Evolutionary conservation across 1,140 invertebrate genomes (phyloP), one percentile per base, ranked within the genome.

Genomic region (Drosophila rhopaloa): DNA sequence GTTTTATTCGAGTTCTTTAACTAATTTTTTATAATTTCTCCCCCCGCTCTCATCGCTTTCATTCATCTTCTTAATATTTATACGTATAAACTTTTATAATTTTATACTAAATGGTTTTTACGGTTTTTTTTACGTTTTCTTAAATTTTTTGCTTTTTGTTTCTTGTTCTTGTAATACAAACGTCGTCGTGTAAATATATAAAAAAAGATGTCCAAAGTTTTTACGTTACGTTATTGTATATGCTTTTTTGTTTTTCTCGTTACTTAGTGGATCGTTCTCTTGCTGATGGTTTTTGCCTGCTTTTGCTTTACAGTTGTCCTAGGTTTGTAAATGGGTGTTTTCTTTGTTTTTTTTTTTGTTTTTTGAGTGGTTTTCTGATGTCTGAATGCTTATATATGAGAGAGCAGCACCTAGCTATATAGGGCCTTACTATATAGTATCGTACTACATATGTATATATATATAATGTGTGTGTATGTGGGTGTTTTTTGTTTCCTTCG

Each of bases 71-170:
- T 67, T 79, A 79, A 79, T 79, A 79, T 88, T 89, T 89, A 89
- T 89, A 89, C 66, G 84, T 89, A 89, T 89, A 89, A 89, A 89
- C 84, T 89, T 89, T 89, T 89, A 89, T 89, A 89, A 89, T 89
- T 89, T 89, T 89, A 89, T 89, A 89, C 84, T 89, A 89, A 89
- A 89, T 89, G 51, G 80, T 89, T 89, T 89, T 89, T 88, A 80
- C 82, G 40, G 43, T 85, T 84, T 73, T 56, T 62, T 85, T 82
- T 70, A 59, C 57, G 51, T 68, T 67, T 81, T 74, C 56, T 72
- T 54, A 13, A 55, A 72, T 80, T 85, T 81, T 57, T 61, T 53
- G 58, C 29, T 61, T 75, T 47, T 51, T 63, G 51, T 77, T 65
- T 72, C 38, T 76, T 84, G 75, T 85, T 86, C 53, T 76, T 63